Conservation (phyloP, 2,797 vertebrate species). For the Squalus acanthias region DNA sequence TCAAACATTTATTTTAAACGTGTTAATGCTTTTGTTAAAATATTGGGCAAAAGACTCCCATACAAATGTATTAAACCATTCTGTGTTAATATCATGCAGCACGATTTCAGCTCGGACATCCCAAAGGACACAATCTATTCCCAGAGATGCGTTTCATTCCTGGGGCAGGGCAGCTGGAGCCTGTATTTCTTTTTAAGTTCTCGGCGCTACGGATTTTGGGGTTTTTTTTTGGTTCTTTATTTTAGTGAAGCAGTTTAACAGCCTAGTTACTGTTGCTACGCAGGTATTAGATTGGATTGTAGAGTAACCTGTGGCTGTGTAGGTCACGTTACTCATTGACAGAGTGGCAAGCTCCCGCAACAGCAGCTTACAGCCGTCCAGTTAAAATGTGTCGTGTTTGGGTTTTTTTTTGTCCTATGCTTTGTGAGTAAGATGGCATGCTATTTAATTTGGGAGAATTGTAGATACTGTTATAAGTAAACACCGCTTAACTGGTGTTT, state of each 20-base stretch:
- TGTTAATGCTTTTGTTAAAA: not conserved
- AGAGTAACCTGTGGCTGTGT: not conserved
- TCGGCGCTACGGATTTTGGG: not conserved
- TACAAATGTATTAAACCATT: not conserved
- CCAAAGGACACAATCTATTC: not conserved
- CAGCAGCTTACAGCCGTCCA: not conserved
- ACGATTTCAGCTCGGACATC: not conserved
- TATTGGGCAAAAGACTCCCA: not conserved
- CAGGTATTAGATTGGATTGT: not conserved
- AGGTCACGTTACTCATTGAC: not conserved
- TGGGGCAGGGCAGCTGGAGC: not conserved
- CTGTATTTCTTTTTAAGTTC: not conserved
- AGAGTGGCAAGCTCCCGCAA: no score
- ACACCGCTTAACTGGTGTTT: not conserved
- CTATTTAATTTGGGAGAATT: not conserved
- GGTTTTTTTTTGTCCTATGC: not conserved
- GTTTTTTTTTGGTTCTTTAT: not conserved
- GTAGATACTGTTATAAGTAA: not conserved
- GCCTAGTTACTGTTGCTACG: not conserved
- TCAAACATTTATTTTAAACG: not conserved
- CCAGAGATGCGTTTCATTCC: not conserved
- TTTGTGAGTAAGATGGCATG: not conserved
- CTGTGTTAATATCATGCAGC: no score
- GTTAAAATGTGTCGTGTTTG: not conserved
- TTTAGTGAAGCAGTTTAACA: not conserved